Evolutionary conservation across 2,113 vertebrate genomes (phyloP).

Genomic region (Rattus norvegicus): GRCr8 NC_086021.1:84298501-84299000

Average conservation of each 20-base stretch:
- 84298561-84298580: not conserved
- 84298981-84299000: not conserved
- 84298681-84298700: too few relatives aligned
- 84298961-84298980: not conserved
- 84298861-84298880: not conserved
- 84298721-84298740: not conserved
- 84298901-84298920: conserved; percentile 4
- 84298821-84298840: conserved; percentile 16
- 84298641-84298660: too few relatives aligned
- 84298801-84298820: not conserved
- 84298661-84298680: too few relatives aligned
- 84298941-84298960: not conserved
- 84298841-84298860: conserved; percentile 41
- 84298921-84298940: not conserved
- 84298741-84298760: conserved; percentile 42
- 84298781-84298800: not conserved
- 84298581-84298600: not conserved
- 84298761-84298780: not conserved
- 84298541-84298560: not conserved
- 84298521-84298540: not conserved
- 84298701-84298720: too few relatives aligned
- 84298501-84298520: conserved; percentile 24
- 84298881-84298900: not conserved
- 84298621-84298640: not conserved
- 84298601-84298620: not conserved